These are phyloP conservation scores for Chorisops tibialis DNA, from an alignment of 2,888 invertebrate genomes.

Conservation along the genomic window DNA sequence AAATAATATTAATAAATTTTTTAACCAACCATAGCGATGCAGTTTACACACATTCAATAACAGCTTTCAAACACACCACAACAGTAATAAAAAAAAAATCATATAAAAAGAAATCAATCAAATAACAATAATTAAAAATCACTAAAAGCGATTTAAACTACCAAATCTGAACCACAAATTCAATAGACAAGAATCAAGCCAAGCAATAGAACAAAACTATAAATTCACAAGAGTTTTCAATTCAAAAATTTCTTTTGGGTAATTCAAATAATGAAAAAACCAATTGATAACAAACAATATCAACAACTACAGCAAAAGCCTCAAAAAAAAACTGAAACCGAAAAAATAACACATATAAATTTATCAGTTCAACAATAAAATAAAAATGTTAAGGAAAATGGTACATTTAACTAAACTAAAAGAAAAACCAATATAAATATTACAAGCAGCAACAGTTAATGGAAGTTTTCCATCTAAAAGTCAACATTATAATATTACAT, in stretches of 20 bases:
- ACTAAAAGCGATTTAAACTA: constrained; percentile 11
- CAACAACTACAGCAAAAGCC: constrained; percentile 1
- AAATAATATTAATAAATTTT: constrained; percentile 5
- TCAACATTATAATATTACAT: constrained; percentile 25
- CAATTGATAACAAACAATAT: constrained; percentile 5
- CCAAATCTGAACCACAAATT: constrained; percentile 23
- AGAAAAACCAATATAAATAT: neutral
- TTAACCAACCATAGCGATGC: constrained; percentile 31
- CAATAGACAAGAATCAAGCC: constrained; percentile 28
- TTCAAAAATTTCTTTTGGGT: neutral
- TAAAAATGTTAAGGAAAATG: constrained; percentile 17
- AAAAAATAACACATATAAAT: neutral
- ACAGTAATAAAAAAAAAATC: constrained; percentile 1
- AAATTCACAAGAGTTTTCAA: neutral
- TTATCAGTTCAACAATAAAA: constrained; percentile 8
- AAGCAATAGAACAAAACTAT: constrained; percentile 19
- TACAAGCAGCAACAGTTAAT: constrained; percentile 17
- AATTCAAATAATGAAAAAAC: constrained; percentile 2
- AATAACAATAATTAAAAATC: neutral
- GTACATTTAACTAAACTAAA: constrained; percentile 4
- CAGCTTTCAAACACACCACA: constrained; percentile 23
- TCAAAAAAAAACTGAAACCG: neutral
- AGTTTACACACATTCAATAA: constrained; percentile 33
- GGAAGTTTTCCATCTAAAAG: constrained; percentile 29
- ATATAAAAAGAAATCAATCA: constrained; percentile 19